Conservation (phyloP, 2,113 vertebrate genomes). For the Pollimyrus isidori region DNA sequence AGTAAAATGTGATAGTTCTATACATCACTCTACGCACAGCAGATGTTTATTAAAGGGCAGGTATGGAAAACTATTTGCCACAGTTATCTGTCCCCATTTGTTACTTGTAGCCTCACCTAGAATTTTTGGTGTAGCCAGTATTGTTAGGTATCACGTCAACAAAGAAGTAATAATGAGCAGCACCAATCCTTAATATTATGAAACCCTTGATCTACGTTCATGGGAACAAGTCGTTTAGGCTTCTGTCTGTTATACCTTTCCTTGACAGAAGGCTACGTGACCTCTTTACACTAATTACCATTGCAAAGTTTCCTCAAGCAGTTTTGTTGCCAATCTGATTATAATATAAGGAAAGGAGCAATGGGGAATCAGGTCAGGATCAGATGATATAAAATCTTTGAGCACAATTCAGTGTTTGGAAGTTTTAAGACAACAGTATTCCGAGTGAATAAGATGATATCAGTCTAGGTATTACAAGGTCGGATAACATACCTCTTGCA, state of each 20-base stretch:
- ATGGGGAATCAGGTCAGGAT: background rate
- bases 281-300: background rate
- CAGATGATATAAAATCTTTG: background rate
- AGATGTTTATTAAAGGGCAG: background rate
- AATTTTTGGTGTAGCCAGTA: background rate
- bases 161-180: background rate
- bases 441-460: background rate
- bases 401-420: background rate
- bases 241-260: background rate
- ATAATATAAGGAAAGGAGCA: background rate
- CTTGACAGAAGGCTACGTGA: background rate
- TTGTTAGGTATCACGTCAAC: background rate
- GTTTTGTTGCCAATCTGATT: background rate
- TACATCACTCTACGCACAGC: background rate
- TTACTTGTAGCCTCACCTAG: background rate
- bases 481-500: constrained; percentile 54
- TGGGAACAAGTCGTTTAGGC: background rate
- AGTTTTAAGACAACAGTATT: background rate
- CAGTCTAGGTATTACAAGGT: background rate
- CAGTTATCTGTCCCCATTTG: background rate
- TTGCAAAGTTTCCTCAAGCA: background rate
- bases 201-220: background rate
- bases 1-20: background rate
- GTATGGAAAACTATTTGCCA: background rate
- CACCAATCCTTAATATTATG: background rate